phyloP scores from a whole-genome alignment of 2,797 vertebrate genomes.

The Sebastes oblongus region DNA sequence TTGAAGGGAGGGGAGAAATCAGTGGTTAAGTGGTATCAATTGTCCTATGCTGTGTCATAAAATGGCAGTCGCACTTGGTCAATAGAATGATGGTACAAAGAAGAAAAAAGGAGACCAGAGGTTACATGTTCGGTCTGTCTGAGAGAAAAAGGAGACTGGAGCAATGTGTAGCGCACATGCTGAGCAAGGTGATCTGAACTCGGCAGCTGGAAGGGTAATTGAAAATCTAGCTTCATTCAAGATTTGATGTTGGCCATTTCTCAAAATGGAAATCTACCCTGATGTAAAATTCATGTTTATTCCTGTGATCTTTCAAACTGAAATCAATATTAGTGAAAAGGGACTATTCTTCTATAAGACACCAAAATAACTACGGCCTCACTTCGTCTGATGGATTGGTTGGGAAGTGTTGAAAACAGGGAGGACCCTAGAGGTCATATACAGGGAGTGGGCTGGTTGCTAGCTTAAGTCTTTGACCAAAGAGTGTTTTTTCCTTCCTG shows the following conservation, averaged over 20 bases:
- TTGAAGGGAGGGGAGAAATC: background rate
- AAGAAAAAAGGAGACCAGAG: background rate
- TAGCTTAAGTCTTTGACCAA: background rate
- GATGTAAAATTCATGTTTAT: background rate
- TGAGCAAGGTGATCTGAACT: background rate
- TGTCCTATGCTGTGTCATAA: conserved; percentile 31
- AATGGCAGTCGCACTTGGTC: conserved; percentile 19
- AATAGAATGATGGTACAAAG: conserved; percentile 12
- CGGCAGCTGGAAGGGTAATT: background rate
- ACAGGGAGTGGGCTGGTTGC: background rate
- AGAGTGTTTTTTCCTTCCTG: background rate
- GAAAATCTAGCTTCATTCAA: background rate
- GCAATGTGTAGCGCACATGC: background rate
- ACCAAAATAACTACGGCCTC: background rate
- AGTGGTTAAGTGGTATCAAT: conserved; percentile 8
- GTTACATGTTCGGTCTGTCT: background rate
- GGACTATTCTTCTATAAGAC: background rate
- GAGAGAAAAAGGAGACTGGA: background rate
- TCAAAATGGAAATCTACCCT: background rate
- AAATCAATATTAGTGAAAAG: background rate
- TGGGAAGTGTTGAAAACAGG: background rate
- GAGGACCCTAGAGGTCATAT: background rate
- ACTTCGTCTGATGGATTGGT: background rate
- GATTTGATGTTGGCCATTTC: background rate
- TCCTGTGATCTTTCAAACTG: background rate